phyloP scores from a whole-genome alignment of 2,113 vertebrate species.

The Sylvia atricapilla region DNA sequence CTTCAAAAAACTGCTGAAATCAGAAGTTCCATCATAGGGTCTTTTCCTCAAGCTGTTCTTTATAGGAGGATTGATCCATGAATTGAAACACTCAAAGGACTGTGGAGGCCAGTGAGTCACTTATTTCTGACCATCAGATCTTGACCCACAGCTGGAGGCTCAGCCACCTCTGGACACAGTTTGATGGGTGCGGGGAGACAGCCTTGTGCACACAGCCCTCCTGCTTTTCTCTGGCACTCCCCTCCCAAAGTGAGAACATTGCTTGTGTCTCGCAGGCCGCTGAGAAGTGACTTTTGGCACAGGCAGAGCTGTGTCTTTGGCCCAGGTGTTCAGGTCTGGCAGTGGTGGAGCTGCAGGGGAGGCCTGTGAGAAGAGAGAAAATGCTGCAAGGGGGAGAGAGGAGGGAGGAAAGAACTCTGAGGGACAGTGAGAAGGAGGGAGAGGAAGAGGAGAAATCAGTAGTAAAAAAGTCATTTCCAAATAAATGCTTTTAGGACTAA shows the following conservation, averaged over 20 bases:
- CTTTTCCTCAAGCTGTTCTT: background rate
- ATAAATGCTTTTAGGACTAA: background rate
- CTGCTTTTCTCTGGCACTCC: background rate
- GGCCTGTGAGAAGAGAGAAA: background rate
- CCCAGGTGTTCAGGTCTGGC: background rate
- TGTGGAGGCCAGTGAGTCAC: fast-evolving
- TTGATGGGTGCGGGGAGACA: background rate
- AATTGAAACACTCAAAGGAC: background rate
- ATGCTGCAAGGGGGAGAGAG: background rate
- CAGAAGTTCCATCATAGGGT: background rate
- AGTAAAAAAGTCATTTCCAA: background rate
- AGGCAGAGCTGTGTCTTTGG: background rate
- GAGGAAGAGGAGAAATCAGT: background rate
- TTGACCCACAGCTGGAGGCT: background rate
- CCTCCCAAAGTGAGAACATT: background rate
- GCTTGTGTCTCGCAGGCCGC: background rate
- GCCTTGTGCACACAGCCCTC: background rate
- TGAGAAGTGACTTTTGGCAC: background rate
- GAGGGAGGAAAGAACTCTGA: background rate
- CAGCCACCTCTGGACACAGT: background rate
- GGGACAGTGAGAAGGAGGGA: background rate
- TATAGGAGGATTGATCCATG: background rate
- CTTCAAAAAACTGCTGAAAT: background rate
- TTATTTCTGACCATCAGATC: background rate
- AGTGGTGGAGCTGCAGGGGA: background rate